Conservation (phyloP, 2,113 vertebrate species). For the Colius striatus region DNA sequence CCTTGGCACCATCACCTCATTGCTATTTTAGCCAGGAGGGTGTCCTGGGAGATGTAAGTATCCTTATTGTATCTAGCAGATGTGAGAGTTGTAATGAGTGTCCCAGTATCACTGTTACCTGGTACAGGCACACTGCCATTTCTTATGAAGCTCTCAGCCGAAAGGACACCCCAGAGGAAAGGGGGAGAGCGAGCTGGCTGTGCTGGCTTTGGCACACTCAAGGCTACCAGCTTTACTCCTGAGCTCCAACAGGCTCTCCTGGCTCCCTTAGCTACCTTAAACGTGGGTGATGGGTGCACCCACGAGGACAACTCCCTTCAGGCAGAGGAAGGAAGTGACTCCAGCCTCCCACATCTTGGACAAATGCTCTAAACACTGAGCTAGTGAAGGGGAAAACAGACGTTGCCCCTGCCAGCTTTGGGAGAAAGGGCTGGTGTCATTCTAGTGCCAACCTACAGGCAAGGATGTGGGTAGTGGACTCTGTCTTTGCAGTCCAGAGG, state of each 20-base stretch:
- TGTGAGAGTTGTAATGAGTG: background rate
- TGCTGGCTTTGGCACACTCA: background rate
- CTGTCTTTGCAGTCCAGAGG: background rate
- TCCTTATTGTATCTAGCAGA: background rate
- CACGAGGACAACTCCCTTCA: background rate
- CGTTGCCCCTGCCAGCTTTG: background rate
- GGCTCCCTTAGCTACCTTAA: background rate
- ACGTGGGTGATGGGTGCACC: no score
- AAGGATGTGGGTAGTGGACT: background rate
- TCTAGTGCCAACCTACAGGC: background rate
- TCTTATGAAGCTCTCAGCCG: background rate
- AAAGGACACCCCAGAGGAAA: background rate
- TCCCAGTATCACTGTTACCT: background rate
- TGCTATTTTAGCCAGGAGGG: background rate
- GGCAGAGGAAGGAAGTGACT: background rate
- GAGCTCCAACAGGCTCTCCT: background rate
- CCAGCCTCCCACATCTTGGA: background rate
- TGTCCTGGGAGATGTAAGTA: background rate
- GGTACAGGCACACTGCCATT: fast-evolving
- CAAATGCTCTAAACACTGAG: background rate
- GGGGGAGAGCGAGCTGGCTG: background rate
- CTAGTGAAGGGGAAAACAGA: background rate
- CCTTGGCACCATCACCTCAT: background rate
- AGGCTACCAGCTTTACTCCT: background rate
- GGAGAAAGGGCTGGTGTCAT: background rate